These are phyloP conservation scores for Tenthredo notha DNA, from an alignment of 2,888 invertebrate genomes.

Conservation along the genomic window DNA sequence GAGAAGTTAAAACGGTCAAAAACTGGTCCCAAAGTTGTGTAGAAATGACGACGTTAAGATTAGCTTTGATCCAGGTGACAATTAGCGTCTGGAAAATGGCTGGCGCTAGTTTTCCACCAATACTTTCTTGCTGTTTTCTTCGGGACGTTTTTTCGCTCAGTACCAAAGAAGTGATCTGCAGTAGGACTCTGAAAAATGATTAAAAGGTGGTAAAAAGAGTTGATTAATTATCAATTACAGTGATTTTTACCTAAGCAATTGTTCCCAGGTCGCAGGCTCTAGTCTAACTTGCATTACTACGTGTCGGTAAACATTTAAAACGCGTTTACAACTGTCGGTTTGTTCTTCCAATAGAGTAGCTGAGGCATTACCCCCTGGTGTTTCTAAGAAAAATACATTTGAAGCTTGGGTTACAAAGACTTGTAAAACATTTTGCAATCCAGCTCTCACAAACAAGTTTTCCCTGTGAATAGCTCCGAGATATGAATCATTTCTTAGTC, in stretches of 20 bases:
- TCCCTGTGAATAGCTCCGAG: slow-evolving; percentile 91
- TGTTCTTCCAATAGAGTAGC: slow-evolving; percentile 92
- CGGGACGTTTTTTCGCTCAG: slow-evolving; percentile 89
- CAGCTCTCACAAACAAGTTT: slow-evolving; percentile 89
- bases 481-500: slow-evolving; percentile 91
- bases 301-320: slow-evolving; percentile 96
- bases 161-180: slow-evolving; percentile 95
- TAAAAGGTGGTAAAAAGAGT: background rate
- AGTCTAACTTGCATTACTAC: slow-evolving; percentile 98
- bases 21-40: slow-evolving; percentile 96
- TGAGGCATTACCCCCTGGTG: slow-evolving; percentile 78
- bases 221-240: slow-evolving; percentile 31
- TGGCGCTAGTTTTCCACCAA: slow-evolving; percentile 90
- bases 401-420: slow-evolving; percentile 97
- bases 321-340: slow-evolving; percentile 97
- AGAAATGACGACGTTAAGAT: slow-evolving; percentile 94
- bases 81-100: slow-evolving; percentile 96
- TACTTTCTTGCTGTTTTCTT: slow-evolving; percentile 85
- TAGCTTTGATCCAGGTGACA: slow-evolving; percentile 99
- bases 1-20: slow-evolving; percentile 90
- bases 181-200: slow-evolving; percentile 81
- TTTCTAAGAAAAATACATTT: slow-evolving; percentile 92
- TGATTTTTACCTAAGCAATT: slow-evolving; percentile 71
- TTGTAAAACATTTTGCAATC: slow-evolving; percentile 91
- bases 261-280: slow-evolving; percentile 94